These are phyloP conservation scores for Montifringilla adamsi DNA, from an alignment of 2,113 vertebrate genomes.

Conservation along the genomic window DNA sequence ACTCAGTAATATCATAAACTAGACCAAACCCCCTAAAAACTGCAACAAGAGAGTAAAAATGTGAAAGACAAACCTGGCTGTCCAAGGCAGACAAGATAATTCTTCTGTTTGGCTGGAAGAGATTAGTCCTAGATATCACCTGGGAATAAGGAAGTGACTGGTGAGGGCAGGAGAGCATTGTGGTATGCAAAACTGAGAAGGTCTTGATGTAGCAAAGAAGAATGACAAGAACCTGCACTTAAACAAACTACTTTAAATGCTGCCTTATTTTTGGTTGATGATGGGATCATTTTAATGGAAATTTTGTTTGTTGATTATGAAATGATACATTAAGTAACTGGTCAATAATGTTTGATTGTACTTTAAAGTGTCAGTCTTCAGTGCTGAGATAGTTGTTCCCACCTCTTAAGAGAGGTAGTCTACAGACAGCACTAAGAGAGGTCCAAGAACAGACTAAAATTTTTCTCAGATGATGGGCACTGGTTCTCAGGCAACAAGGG, in stretches of 20 bases:
- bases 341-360: not conserved
- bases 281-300: not conserved
- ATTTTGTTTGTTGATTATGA: not conserved
- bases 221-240: not conserved
- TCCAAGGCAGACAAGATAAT: not conserved
- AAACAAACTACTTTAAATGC: not conserved
- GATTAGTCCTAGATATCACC: not conserved
- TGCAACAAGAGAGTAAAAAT: not conserved
- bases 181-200: not conserved
- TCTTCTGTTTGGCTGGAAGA: not conserved
- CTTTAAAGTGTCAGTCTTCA: not conserved
- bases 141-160: not conserved
- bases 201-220: not conserved
- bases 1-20: not conserved
- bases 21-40: not conserved
- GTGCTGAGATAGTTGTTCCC: rapidly evolving
- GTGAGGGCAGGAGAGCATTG: not conserved
- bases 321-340: not conserved
- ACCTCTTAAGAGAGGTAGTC: not conserved
- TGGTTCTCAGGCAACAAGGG: not conserved
- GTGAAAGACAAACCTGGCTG: not conserved
- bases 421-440: not conserved
- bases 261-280: not conserved
- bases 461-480: not conserved
- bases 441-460: not conserved